phyloP scores from a whole-genome alignment of 2,113 vertebrate species.

The Saguinus midas region DNA sequence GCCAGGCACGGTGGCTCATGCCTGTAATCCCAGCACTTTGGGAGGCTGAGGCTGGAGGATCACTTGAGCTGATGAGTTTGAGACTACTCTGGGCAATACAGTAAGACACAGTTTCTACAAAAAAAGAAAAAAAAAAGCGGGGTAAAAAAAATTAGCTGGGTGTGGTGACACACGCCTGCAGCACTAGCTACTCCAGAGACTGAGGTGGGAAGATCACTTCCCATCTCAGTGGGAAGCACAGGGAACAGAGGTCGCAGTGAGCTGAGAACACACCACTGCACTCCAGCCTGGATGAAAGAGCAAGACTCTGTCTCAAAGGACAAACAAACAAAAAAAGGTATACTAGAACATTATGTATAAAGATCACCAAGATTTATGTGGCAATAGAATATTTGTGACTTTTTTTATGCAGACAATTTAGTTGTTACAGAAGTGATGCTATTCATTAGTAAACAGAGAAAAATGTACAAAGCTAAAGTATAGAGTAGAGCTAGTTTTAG shows the following conservation, averaged over 20 bases:
- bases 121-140: not conserved
- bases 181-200: not conserved
- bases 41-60: not conserved
- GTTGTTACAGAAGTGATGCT: not conserved
- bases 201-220: not conserved
- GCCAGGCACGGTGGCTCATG: not conserved
- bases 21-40: not conserved
- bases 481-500: not conserved
- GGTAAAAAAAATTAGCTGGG: not conserved
- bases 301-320: not conserved
- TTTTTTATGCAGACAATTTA: not conserved
- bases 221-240: not conserved
- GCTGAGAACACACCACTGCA: not conserved
- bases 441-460: conserved; percentile 18
- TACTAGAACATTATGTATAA: not conserved
- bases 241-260: not conserved
- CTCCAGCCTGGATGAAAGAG: not conserved
- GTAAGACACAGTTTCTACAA: not conserved
- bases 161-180: not conserved
- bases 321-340: not conserved
- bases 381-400: not conserved
- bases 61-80: not conserved
- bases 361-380: not conserved
- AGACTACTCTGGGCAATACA: not conserved
- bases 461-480: not conserved